These are phyloP conservation scores for Ligdia adustata DNA, from an alignment of 2,888 invertebrate species.

Conservation along the genomic window DNA sequence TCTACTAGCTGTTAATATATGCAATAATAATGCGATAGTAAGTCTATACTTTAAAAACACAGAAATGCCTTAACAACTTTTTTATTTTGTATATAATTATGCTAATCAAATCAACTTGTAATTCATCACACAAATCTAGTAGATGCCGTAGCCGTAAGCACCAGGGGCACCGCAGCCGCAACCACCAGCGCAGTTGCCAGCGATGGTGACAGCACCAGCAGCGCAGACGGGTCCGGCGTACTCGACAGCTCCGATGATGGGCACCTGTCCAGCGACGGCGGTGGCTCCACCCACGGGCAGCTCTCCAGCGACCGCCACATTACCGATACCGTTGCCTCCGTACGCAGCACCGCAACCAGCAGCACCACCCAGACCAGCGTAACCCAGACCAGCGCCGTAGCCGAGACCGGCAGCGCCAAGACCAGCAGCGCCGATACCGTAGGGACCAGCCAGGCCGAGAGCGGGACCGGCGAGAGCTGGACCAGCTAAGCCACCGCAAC, in stretches of 20 bases:
- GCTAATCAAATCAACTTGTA: too few species aligned
- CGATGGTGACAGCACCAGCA: slow-evolving; percentile 33
- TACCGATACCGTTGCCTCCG: slow-evolving; percentile 40
- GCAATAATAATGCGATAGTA: too few species aligned
- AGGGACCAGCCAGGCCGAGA: not conserved
- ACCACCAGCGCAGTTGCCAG: slow-evolving; percentile 33
- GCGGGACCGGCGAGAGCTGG: slow-evolving; percentile 2
- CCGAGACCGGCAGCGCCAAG: slow-evolving; percentile 1
- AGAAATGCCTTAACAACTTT: too few species aligned
- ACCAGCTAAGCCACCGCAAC: not conserved
- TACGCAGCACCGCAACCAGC: slow-evolving; percentile 29
- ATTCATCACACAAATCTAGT: too few species aligned
- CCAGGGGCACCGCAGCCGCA: slow-evolving; percentile 23
- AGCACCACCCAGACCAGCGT: not conserved
- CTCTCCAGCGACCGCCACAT: slow-evolving; percentile 44
- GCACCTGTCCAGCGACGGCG: slow-evolving; percentile 32
- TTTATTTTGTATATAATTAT: too few species aligned
- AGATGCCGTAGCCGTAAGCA: slow-evolving; percentile 25
- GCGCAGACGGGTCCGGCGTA: slow-evolving; percentile 36
- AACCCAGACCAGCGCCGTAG: slow-evolving; percentile 2
- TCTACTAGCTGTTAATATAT: too few species aligned
- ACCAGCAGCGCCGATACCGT: slow-evolving; percentile 9
- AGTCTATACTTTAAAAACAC: too few species aligned
- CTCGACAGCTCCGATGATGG: slow-evolving; percentile 37
- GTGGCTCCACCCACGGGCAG: slow-evolving; percentile 48